Percentiles rank a stretch among this genome's conserved stretches.
Evolutionary conservation across 1,140 invertebrate species (phyloP).

Genomic region (Spodoptera litura): DNA sequence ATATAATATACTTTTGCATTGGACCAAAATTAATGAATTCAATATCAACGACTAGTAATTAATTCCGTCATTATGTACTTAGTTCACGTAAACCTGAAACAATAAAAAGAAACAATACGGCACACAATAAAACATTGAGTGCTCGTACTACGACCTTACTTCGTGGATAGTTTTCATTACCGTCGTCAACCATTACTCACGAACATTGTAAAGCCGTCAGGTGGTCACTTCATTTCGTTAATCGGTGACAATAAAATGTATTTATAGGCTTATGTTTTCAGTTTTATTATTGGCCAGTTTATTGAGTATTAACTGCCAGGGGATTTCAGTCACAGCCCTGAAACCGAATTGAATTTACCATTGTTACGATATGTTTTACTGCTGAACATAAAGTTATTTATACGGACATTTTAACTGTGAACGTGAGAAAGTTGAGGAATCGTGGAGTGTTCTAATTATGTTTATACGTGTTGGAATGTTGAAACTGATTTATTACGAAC

Average conservation of each 20-base stretch:
- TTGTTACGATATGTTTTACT: slow-evolving; percentile 13
- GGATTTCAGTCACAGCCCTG: neutral
- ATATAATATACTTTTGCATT: too few relatives aligned
- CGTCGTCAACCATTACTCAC: neutral
- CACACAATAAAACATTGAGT: neutral
- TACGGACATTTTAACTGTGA: neutral
- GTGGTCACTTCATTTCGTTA: slow-evolving; percentile 14
- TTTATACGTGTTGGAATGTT: neutral
- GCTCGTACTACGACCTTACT: neutral
- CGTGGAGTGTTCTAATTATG: neutral
- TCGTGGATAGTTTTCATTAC: neutral
- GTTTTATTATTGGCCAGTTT: slow-evolving; percentile 10
- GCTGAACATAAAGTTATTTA: neutral
- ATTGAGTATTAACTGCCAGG: slow-evolving; percentile 15
- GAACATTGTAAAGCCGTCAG: neutral
- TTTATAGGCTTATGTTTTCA: slow-evolving; percentile 32
- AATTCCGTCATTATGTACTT: too few relatives aligned
- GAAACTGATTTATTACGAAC: too few relatives aligned
- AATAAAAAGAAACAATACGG: neutral
- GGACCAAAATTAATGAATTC: too few relatives aligned
- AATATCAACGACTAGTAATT: too few relatives aligned
- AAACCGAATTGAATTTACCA: slow-evolving; percentile 24
- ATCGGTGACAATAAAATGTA: slow-evolving; percentile 28
- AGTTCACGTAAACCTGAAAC: too few relatives aligned
- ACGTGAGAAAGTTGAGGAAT: neutral